Percentiles rank a stretch among this genome's conserved stretches.
Evolutionary conservation across 2,797 vertebrate species (phyloP).

Genomic region (Enteromius thamalakanensis): DNA sequence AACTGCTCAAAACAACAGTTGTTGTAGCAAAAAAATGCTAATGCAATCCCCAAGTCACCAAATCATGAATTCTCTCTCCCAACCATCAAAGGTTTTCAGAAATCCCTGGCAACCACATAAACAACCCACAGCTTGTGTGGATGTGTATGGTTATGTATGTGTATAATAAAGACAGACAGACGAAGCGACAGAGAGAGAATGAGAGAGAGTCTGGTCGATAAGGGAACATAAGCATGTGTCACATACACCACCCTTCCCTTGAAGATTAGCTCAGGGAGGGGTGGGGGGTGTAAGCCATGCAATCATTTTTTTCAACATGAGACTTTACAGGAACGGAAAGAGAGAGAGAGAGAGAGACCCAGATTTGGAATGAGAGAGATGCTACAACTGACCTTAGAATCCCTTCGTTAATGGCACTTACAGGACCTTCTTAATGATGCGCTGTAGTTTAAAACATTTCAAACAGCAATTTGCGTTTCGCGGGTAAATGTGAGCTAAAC

Average conservation of each 20-base stretch:
- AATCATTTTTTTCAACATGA: constrained; percentile 46
- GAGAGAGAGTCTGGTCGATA: constrained; percentile 36
- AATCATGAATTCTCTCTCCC: constrained; percentile 40
- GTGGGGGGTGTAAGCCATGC: constrained; percentile 14
- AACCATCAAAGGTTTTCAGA: constrained; percentile 36
- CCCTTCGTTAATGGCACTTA: constrained; percentile 21
- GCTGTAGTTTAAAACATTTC: not conserved
- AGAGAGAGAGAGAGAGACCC: constrained; percentile 33
- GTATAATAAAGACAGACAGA: constrained; percentile 9
- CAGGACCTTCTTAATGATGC: not conserved
- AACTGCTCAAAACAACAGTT: constrained; percentile 23
- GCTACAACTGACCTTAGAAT: constrained; percentile 21
- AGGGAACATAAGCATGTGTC: constrained; percentile 40
- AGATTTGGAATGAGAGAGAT: not conserved
- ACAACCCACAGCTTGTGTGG: constrained; percentile 26
- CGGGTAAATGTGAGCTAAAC: not conserved
- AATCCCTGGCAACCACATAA: constrained; percentile 42
- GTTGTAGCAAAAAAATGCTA: constrained; percentile 9
- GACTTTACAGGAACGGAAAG: constrained; percentile 12
- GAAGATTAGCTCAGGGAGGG: constrained; percentile 46
- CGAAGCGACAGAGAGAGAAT: not conserved
- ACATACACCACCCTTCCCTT: constrained; percentile 37
- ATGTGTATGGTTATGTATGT: constrained; percentile 23
- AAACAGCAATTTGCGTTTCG: not conserved
- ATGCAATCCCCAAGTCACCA: constrained; percentile 36